Conservation (phyloP, 2,888 invertebrate genomes). For the Stenotaenia linearis region DNA sequence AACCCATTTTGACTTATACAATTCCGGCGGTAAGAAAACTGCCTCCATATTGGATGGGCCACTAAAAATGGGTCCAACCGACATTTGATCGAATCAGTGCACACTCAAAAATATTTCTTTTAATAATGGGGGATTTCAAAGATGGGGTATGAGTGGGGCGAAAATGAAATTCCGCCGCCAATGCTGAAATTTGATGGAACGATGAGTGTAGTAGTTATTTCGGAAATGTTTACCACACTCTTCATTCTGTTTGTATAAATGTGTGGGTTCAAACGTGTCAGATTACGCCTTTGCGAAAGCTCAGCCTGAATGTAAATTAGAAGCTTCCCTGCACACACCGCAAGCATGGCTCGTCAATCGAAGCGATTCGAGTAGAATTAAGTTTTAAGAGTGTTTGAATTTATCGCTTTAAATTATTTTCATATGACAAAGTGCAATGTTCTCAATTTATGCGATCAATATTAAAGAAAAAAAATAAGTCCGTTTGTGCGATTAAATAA, state of each 20-base stretch:
- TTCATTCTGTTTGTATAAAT: neutral
- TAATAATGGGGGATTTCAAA: neutral
- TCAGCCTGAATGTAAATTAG: neutral
- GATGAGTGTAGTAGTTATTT: too few relatives aligned
- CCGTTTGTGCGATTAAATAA: neutral
- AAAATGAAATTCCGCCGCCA: too few relatives aligned
- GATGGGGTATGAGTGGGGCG: neutral
- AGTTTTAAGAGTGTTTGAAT: neutral
- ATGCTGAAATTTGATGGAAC: too few relatives aligned
- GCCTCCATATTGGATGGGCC: conserved; percentile 4
- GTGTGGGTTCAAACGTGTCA: neutral
- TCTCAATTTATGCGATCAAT: neutral
- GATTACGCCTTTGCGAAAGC: neutral
- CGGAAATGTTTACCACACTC: neutral
- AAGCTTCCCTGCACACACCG: neutral
- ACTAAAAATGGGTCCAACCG: neutral
- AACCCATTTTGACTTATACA: neutral
- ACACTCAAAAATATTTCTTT: neutral
- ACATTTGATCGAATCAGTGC: conserved; percentile 9
- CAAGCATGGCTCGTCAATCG: neutral
- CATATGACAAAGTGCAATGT: neutral
- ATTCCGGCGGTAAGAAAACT: neutral
- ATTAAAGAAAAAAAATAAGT: neutral
- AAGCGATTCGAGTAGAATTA: neutral
- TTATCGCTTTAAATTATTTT: neutral